Conservation (phyloP, 1,140 invertebrate genomes). For the Phocides pigmalion region DNA sequence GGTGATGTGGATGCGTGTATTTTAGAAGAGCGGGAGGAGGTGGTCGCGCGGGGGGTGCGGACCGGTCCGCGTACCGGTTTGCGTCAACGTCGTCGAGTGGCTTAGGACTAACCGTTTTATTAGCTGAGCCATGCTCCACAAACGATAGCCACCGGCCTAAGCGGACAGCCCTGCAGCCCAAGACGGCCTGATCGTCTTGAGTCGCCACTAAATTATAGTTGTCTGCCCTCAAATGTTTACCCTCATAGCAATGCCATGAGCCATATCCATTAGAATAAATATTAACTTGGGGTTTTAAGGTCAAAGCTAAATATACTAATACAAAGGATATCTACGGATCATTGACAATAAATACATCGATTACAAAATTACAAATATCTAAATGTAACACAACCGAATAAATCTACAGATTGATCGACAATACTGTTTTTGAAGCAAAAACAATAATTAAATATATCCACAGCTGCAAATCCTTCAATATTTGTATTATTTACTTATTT, state of each 20-base stretch:
- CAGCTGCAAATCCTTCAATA: conserved; percentile 49
- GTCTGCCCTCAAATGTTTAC: conserved; percentile 28
- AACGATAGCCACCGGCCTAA: conserved; percentile 59
- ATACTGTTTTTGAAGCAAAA: neutral
- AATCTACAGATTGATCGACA: neutral
- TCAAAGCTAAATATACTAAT: neutral
- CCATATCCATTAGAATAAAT: conserved; percentile 15
- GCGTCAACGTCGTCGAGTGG: conserved; percentile 64
- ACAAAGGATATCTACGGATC: neutral
- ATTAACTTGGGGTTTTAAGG: conserved; percentile 3
- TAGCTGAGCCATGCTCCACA: conserved; percentile 75
- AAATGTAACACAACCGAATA: neutral
- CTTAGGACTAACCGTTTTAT: conserved; percentile 79
- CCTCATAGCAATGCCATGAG: conserved; percentile 7
- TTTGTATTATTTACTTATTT: neutral
- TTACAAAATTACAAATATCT: too few relatives aligned
- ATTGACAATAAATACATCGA: neutral
- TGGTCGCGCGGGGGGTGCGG: conserved; percentile 45
- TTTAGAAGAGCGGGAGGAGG: conserved; percentile 63
- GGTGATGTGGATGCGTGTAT: conserved; percentile 74
- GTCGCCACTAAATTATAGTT: conserved; percentile 31
- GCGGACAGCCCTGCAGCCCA: conserved; percentile 52
- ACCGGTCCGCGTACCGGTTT: conserved; percentile 79
- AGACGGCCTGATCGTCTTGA: conserved; percentile 39
- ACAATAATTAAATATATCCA: conserved; percentile 54